phyloP scores from a whole-genome alignment of 2,113 vertebrate species.

The Typhlomys cinereus region DNA sequence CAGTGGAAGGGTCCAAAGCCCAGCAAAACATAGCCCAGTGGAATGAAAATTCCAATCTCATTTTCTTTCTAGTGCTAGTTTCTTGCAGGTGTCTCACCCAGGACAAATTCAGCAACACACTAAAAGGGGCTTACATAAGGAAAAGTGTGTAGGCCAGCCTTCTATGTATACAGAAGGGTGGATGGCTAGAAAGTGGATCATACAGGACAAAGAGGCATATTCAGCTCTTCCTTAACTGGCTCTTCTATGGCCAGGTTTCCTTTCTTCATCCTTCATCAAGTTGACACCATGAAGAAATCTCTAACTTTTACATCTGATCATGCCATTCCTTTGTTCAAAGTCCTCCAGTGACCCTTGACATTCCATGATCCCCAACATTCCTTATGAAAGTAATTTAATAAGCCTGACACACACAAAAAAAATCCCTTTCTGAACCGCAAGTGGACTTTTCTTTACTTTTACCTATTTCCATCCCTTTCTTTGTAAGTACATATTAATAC shows the following conservation, averaged over 20 bases:
- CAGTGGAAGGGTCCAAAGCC: neutral
- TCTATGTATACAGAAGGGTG: neutral
- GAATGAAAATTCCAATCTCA: neutral
- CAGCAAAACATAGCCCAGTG: neutral
- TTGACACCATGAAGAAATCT: neutral
- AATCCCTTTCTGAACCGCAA: neutral
- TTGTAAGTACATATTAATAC: neutral
- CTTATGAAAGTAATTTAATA: neutral
- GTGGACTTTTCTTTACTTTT: neutral
- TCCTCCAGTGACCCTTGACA: neutral
- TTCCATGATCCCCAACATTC: neutral
- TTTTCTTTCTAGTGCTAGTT: neutral
- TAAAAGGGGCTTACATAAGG: neutral
- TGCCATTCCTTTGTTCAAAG: neutral
- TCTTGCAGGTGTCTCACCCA: neutral
- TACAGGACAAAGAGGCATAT: neutral
- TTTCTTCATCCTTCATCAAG: neutral
- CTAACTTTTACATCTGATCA: neutral
- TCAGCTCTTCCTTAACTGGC: neutral
- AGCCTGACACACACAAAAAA: neutral
- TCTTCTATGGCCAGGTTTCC: neutral
- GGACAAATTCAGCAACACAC: neutral
- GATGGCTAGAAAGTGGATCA: neutral
- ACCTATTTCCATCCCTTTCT: neutral
- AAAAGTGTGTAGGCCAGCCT: neutral